Conservation (phyloP, 2,888 invertebrate genomes). For the Fragum whitleyi region DNA sequence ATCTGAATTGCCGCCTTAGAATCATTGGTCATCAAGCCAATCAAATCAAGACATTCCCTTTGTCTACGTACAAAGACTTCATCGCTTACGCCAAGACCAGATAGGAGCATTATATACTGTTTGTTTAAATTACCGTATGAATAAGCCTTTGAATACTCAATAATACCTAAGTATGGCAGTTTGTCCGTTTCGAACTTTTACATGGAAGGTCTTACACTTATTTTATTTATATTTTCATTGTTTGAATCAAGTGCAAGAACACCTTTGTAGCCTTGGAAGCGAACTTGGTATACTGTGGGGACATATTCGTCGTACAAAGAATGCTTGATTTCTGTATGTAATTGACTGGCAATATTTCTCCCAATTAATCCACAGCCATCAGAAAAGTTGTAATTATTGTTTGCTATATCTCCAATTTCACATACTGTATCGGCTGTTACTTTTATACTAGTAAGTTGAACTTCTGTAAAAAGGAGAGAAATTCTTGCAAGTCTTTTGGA, state of each 20-base stretch:
- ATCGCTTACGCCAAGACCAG: slow-evolving; percentile 70
- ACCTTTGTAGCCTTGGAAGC: slow-evolving; percentile 65
- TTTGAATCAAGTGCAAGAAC: slow-evolving; percentile 48
- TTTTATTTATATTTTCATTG: not conserved
- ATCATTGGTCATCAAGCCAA: slow-evolving; percentile 37
- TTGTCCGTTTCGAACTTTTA: slow-evolving; percentile 39
- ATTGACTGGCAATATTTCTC: slow-evolving; percentile 25
- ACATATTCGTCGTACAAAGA: slow-evolving; percentile 3
- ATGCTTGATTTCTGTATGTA: not conserved
- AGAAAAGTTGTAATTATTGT: slow-evolving; percentile 35
- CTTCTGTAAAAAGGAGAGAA: slow-evolving; percentile 51
- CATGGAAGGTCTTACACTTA: slow-evolving; percentile 52
- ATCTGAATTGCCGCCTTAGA: slow-evolving; percentile 39
- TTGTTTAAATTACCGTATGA: slow-evolving; percentile 77
- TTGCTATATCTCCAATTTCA: slow-evolving; percentile 34
- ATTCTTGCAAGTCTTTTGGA: slow-evolving; percentile 59
- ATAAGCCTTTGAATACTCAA: slow-evolving; percentile 56
- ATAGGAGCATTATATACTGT: slow-evolving; percentile 81
- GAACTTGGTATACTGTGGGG: slow-evolving; percentile 64
- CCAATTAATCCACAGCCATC: slow-evolving; percentile 57
- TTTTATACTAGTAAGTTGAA: slow-evolving; percentile 35
- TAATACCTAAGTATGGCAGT: slow-evolving; percentile 49
- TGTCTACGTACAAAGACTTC: slow-evolving; percentile 73
- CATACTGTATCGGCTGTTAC: slow-evolving; percentile 19
- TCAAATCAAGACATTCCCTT: slow-evolving; percentile 58